A percentile compares a stretch with the other conserved stretches of the same genome.
Conservation (phyloP, 2,113 vertebrate species). For the Phasianus colchicus region DNA sequence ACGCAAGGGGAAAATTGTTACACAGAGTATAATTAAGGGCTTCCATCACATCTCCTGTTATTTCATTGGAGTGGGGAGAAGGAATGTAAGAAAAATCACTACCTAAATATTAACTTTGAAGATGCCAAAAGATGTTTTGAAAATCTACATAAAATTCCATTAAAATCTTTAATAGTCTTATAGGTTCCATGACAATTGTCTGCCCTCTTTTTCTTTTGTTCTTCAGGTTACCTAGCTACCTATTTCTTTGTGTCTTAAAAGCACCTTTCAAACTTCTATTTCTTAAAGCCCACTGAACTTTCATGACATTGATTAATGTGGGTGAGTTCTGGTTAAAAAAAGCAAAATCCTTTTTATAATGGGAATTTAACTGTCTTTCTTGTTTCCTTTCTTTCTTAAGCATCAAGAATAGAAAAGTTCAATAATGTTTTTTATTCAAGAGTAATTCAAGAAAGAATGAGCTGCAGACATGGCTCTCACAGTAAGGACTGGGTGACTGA, state of each 20-base stretch:
- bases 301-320: background rate
- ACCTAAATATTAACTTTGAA: background rate
- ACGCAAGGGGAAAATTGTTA: background rate
- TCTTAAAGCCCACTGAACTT: background rate
- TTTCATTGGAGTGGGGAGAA: background rate
- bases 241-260: background rate
- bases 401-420: background rate
- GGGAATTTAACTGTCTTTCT: background rate
- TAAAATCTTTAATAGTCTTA: background rate
- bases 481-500: background rate
- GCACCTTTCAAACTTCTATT: background rate
- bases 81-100: background rate
- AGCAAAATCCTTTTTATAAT: background rate
- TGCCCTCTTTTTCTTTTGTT: background rate
- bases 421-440: background rate
- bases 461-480: background rate
- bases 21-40: background rate
- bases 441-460: background rate
- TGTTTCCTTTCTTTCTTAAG: background rate
- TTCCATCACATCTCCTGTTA: background rate
- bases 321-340: background rate
- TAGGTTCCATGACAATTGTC: background rate
- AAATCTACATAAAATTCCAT: background rate
- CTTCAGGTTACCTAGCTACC: background rate
- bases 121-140: background rate